Percentiles rank a stretch among this genome's conserved stretches.
Conservation (phyloP, 2,113 vertebrate species). For the Emydura subglobosa region DNA sequence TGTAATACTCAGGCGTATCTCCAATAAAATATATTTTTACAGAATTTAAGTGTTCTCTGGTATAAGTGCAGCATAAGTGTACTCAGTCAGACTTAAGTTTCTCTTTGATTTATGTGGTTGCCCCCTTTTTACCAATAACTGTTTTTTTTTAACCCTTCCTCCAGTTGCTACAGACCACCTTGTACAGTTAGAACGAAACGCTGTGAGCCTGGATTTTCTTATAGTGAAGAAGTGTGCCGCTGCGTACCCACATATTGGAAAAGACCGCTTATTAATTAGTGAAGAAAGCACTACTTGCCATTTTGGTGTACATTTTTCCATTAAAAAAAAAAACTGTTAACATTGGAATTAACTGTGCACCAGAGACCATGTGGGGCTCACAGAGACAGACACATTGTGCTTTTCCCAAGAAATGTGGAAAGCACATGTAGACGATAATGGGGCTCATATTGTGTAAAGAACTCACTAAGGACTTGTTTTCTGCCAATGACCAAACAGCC, state of each 20-base stretch:
- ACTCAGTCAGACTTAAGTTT: not conserved
- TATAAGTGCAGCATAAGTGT: not conserved
- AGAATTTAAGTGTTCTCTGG: not conserved
- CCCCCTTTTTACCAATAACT: not conserved
- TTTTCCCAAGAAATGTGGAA: constrained; percentile 62
- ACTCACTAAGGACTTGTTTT: constrained; percentile 78
- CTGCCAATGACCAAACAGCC: constrained; percentile 80
- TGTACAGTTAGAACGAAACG: constrained; percentile 85
- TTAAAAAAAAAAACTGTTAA: constrained; percentile 58
- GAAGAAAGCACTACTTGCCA: not conserved
- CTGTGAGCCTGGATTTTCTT: constrained; percentile 89
- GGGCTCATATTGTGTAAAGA: constrained; percentile 66
- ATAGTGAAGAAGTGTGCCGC: constrained; percentile 95
- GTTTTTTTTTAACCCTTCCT: not conserved
- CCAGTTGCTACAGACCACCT: constrained; percentile 90
- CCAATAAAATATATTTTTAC: not conserved
- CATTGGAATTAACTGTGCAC: constrained; percentile 72
- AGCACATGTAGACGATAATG: constrained; percentile 60
- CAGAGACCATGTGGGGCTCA: constrained; percentile 69
- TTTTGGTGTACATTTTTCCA: constrained; percentile 55
- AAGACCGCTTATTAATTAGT: constrained; percentile 82
- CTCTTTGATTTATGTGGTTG: not conserved
- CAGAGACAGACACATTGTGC: constrained; percentile 55
- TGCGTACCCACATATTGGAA: constrained; percentile 95
- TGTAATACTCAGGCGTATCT: not conserved